A percentile compares a stretch with the other conserved stretches of the same genome.
phyloP scores from a whole-genome alignment of 2,888 invertebrate genomes.

The Dolichomitus sp. region DNA sequence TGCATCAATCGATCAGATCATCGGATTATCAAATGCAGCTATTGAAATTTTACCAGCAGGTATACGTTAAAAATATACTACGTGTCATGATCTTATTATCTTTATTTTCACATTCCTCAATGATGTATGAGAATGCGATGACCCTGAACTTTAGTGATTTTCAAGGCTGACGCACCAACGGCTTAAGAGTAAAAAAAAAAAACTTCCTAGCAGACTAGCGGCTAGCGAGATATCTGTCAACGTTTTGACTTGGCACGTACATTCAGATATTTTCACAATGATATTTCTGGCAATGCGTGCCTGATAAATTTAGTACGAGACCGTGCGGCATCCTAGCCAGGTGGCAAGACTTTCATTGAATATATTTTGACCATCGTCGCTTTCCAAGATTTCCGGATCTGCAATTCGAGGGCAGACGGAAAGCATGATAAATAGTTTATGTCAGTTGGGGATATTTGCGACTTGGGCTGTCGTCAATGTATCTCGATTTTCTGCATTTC shows the following conservation, averaged over 20 bases:
- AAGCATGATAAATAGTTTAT: conserved; percentile 2
- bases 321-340: conserved; percentile 15
- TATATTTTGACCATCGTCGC: conserved; percentile 13
- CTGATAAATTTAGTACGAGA: conserved; percentile 43
- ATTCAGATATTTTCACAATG: conserved; percentile 43
- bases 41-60: neutral
- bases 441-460: conserved; percentile 4
- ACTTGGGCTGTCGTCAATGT: conserved; percentile 2
- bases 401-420: conserved; percentile 1
- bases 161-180: conserved; percentile 23
- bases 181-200: neutral
- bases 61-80: neutral
- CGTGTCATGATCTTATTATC: neutral
- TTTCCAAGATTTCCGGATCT: conserved; percentile 34
- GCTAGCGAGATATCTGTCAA: conserved; percentile 22
- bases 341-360: conserved; percentile 32
- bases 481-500: conserved; percentile 10
- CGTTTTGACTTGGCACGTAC: conserved; percentile 37
- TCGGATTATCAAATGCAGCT: neutral
- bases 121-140: neutral
- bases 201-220: neutral
- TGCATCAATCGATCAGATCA: neutral
- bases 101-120: conserved; percentile 9
- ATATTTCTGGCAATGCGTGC: conserved; percentile 47
- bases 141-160: conserved; percentile 32